These are phyloP conservation scores for Okapia johnstoni DNA, from an alignment of 2,113 vertebrate genomes.

Conservation along the genomic window DNA sequence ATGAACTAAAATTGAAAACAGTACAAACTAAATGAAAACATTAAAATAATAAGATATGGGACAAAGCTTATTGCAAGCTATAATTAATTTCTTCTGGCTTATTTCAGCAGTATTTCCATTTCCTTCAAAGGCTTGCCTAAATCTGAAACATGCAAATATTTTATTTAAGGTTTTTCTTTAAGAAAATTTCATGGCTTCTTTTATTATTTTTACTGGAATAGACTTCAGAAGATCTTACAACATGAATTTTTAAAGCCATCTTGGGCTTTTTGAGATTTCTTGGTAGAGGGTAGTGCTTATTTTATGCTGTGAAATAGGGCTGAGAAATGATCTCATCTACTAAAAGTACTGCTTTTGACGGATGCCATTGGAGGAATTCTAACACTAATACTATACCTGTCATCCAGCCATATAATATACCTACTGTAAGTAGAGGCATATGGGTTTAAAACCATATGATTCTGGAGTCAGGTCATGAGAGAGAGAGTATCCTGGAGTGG, in stretches of 20 bases:
- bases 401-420: not conserved
- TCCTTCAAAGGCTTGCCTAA: not conserved
- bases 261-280: constrained; percentile 7
- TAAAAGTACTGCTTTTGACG: not conserved
- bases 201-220: constrained; percentile 31
- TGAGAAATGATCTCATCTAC: not conserved
- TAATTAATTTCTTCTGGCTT: not conserved
- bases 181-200: constrained; percentile 28
- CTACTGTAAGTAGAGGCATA: not conserved
- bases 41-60: not conserved
- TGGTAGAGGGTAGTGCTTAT: constrained; percentile 29
- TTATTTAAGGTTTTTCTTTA: constrained; percentile 42
- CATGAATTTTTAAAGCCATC: constrained; percentile 30
- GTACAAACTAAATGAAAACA: not conserved
- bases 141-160: not conserved
- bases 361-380: not conserved
- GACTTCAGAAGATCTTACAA: constrained; percentile 10
- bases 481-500: not conserved
- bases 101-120: not conserved
- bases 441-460: not conserved
- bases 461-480: not conserved
- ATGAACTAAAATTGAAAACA: not conserved
- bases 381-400: not conserved
- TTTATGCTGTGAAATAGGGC: not conserved
- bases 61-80: not conserved